phyloP scores from a whole-genome alignment of 2,888 invertebrate genomes.

The Phania funesta region DNA sequence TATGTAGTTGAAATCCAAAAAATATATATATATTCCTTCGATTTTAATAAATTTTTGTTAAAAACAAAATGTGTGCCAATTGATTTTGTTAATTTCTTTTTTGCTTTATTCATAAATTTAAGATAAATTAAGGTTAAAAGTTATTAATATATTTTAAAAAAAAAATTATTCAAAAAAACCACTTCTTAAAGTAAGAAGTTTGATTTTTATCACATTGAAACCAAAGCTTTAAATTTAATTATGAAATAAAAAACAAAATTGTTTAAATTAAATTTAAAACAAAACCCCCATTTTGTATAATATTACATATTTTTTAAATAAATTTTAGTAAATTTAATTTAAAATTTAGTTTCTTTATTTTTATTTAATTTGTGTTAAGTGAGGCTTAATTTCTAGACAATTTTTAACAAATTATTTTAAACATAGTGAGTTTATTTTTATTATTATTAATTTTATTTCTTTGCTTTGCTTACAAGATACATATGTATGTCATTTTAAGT shows the following conservation, averaged over 20 bases:
- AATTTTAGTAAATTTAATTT: conserved; percentile 51
- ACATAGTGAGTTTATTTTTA: background rate
- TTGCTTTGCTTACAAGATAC: conserved; percentile 47
- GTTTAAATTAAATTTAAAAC: conserved; percentile 37
- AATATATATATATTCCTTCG: background rate
- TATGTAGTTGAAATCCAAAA: too few relatives aligned
- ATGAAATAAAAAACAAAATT: conserved; percentile 52
- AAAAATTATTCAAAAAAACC: background rate
- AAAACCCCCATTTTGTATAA: conserved; percentile 26
- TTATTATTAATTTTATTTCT: background rate
- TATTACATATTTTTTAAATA: conserved; percentile 27
- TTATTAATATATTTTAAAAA: conserved; percentile 10
- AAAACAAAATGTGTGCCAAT: conserved; percentile 59
- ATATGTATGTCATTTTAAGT: conserved; percentile 38
- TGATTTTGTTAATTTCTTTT: conserved; percentile 35
- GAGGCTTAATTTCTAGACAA: conserved; percentile 65
- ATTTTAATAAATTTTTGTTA: conserved; percentile 6
- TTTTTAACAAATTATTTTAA: conserved; percentile 51
- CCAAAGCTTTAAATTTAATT: conserved; percentile 70
- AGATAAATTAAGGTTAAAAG: conserved; percentile 28
- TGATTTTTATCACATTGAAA: conserved; percentile 64
- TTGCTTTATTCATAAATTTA: conserved; percentile 15
- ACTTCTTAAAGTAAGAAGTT: conserved; percentile 52
- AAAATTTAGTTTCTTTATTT: conserved; percentile 35
- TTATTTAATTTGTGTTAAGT: conserved; percentile 61